These are phyloP conservation scores for Meliscaeva auricollis DNA, from an alignment of 2,888 invertebrate genomes.

Conservation along the genomic window DNA sequence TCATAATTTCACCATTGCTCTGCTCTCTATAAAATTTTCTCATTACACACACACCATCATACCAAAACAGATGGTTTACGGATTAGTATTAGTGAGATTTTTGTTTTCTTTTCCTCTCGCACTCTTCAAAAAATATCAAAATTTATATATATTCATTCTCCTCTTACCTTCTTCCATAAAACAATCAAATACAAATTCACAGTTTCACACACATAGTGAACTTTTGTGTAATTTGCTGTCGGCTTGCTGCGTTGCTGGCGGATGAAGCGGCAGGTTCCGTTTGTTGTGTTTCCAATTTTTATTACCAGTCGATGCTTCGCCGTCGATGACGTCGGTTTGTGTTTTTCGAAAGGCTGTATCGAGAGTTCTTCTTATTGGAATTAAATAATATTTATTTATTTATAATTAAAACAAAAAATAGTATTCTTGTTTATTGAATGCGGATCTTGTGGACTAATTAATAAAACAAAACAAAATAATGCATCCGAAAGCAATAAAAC, in stretches of 20 bases:
- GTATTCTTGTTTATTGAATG: constrained; percentile 70
- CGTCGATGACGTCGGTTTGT: constrained; percentile 79
- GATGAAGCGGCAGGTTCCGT: constrained; percentile 73
- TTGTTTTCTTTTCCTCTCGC: too few relatives aligned
- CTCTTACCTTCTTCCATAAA: too few relatives aligned
- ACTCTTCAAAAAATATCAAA: too few relatives aligned
- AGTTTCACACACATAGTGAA: constrained; percentile 27
- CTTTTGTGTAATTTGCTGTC: background rate
- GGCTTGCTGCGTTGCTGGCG: background rate
- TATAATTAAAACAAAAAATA: constrained; percentile 27
- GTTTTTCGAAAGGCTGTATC: constrained; percentile 50
- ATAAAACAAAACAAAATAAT: constrained; percentile 31
- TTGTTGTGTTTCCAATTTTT: constrained; percentile 78
- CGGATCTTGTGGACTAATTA: constrained; percentile 62
- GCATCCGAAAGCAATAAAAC: constrained; percentile 69
- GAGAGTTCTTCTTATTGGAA: constrained; percentile 60
- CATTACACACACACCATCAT: too few relatives aligned
- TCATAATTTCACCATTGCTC: too few relatives aligned
- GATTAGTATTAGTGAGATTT: too few relatives aligned
- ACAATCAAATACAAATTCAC: too few relatives aligned
- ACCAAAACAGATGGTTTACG: too few relatives aligned
- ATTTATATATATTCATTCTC: too few relatives aligned
- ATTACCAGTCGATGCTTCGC: constrained; percentile 78
- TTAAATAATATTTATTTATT: constrained; percentile 58
- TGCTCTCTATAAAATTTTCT: too few relatives aligned